Evolutionary conservation across 1,140 invertebrate genomes (phyloP), one percentile per base, ranked within the genome.

Genomic region (Aphaenogaster ashmeadi): DNA sequence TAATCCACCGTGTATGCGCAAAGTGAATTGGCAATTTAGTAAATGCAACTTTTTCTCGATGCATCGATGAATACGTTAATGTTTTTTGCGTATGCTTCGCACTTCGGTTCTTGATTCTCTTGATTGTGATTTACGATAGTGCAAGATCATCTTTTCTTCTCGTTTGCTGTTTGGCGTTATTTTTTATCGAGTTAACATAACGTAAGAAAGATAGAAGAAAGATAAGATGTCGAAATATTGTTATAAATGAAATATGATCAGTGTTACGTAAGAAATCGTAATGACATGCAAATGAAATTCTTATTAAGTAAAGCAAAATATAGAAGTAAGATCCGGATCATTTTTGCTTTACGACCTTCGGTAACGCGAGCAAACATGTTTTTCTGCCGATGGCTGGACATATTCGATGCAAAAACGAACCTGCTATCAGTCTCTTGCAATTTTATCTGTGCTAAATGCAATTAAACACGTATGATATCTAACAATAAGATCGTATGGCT

Each of bases 1-100:
- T 56, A 21, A 54, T 21, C 13, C 41, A 9, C 13, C 38, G 54
- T 44, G 44, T 47, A 71, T 44, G 69, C 69, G 69, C 38, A 47
- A 60, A 84, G 67, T 84, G 69, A 74, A 84, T 84, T 75, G 80
- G 80, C 69, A 60, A 84, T 84, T 84, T 84, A 27, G 80, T 47
- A 75, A 75, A 67, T 84, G 69, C 69, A 50, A 36, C 38, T 47
- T 84, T 69, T n/a, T 74, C 2, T 8, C 56, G 27, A 81, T 33
- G 3, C 52, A 36, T 41, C 54, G 27, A 72, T 47, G 69, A 75
- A 50, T 54, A 33, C 80, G 54, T 27, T 81, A 81, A 81, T 33
- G 50, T 27, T 58, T 38, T 58, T 67, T 50, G n/a, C 60, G 47
- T 54, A 36, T 27, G 36, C 33, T 13, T 58, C 27, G 79, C 41